phyloP scores from a whole-genome alignment of 2,797 vertebrate species.

The Trachops cirrhosus region DNA sequence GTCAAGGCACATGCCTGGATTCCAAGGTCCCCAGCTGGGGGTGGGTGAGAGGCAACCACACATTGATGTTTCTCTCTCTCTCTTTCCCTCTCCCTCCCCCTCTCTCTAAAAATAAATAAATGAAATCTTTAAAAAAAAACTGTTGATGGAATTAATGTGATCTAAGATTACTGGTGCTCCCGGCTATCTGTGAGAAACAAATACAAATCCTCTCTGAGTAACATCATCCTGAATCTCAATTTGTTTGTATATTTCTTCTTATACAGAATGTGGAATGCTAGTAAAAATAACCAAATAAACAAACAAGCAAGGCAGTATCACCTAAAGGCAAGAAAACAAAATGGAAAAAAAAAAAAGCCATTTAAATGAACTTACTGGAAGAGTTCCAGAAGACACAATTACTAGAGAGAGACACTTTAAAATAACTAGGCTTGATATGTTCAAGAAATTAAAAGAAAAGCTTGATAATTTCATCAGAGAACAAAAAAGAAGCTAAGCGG shows the following conservation, averaged over 20 bases:
- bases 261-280: neutral
- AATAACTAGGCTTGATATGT: no score
- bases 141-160: neutral
- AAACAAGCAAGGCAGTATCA: neutral
- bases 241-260: neutral
- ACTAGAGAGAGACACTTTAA: neutral
- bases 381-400: neutral
- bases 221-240: neutral
- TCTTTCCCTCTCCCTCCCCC: no score
- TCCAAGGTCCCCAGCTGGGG: no score
- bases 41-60: no score
- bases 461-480: no score
- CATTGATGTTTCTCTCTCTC: no score
- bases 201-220: neutral
- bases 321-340: neutral
- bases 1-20: no score
- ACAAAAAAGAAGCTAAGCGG: neutral
- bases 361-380: neutral
- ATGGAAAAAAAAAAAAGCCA: no score
- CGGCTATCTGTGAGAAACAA: neutral
- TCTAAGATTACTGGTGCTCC: neutral
- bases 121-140: neutral
- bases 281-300: neutral
- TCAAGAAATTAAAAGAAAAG: no score
- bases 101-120: no score